phyloP scores from a whole-genome alignment of 2,797 vertebrate genomes.

The Pipistrellus nathusii region DNA sequence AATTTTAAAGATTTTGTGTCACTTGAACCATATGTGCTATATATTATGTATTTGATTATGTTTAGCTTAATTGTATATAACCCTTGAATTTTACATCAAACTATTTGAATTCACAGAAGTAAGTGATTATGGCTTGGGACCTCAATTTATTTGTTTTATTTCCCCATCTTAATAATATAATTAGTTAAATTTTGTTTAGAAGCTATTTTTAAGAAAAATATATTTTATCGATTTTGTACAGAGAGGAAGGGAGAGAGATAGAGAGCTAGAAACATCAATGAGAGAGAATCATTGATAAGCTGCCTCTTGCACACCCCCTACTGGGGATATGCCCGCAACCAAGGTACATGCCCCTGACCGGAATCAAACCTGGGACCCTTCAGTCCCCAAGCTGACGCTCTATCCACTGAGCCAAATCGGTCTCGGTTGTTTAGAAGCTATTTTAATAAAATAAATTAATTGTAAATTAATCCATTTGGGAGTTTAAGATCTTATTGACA shows the following conservation, averaged over 20 bases:
- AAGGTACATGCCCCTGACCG: too few species aligned
- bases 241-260: too few species aligned
- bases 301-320: too few species aligned
- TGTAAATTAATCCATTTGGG: conserved; percentile 20
- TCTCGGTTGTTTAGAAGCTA: background rate
- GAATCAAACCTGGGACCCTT: too few species aligned
- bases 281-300: too few species aligned
- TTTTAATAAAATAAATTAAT: conserved; percentile 13
- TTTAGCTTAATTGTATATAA: background rate
- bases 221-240: background rate
- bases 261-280: too few species aligned
- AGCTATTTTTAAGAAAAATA: background rate
- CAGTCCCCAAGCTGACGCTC: too few species aligned
- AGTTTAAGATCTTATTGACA: background rate
- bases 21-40: background rate
- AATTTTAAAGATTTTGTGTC: background rate
- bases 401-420: too few species aligned
- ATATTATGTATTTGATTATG: background rate
- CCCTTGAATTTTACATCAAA: background rate
- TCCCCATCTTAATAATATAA: background rate
- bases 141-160: conserved; percentile 1
- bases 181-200: conserved; percentile 2
- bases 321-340: too few species aligned
- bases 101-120: background rate
- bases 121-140: background rate